These are phyloP conservation scores for Erebia palarica DNA, from an alignment of 2,888 invertebrate species.

Conservation along the genomic window DNA sequence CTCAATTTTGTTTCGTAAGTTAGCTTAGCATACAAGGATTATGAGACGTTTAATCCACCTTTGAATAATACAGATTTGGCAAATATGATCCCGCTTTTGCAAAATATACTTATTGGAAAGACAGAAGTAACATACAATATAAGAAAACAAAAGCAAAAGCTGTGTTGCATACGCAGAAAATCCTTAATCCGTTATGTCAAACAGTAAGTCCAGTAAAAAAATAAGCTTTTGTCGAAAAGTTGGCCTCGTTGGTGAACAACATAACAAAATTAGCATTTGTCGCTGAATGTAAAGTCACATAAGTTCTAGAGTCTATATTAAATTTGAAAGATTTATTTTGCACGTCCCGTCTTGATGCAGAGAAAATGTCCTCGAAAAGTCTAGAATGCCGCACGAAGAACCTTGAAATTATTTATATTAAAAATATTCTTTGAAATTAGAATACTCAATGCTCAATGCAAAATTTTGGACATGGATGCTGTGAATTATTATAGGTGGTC, in stretches of 20 bases:
- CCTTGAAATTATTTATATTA: background rate
- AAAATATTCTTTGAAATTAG: background rate
- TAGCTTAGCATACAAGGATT: background rate
- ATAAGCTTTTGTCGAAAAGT: background rate
- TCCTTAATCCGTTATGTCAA: background rate
- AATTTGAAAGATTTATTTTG: slow-evolving; percentile 10
- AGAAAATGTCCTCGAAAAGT: slow-evolving; percentile 16
- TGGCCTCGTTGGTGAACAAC: background rate
- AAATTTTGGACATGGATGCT: background rate
- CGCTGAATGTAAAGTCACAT: background rate
- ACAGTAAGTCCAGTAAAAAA: too few species aligned
- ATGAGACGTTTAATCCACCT: too few species aligned
- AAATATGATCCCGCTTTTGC: background rate
- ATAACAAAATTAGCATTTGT: background rate
- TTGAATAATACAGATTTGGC: background rate
- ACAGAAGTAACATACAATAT: background rate
- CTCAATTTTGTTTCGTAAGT: background rate
- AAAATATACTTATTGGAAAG: background rate
- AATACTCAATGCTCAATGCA: background rate
- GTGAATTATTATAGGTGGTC: background rate
- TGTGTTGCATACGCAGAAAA: background rate
- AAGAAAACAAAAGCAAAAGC: background rate
- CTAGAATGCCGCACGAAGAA: slow-evolving; percentile 4
- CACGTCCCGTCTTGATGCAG: slow-evolving; percentile 9
- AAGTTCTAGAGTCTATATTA: background rate